Conservation (phyloP, 2,797 vertebrate species). For the Sebastes steindachneri region DNA sequence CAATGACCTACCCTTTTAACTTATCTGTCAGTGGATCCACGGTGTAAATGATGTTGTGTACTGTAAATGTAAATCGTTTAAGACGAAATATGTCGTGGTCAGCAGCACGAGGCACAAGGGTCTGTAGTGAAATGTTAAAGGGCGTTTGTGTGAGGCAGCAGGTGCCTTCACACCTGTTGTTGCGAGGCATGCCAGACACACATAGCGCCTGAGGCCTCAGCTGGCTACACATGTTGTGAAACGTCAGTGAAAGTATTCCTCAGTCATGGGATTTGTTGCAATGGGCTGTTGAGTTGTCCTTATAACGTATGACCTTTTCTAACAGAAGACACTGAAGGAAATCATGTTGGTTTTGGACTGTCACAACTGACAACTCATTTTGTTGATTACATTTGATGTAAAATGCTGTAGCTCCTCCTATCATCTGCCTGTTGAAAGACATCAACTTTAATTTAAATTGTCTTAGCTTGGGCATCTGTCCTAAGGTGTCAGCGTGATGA, state of each 20-base stretch:
- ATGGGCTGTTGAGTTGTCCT: background rate
- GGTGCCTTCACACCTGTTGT: slow-evolving; percentile 58
- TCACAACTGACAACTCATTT: background rate
- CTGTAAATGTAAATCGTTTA: background rate
- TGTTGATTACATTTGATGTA: background rate
- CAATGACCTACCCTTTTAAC: background rate
- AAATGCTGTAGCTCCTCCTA: background rate
- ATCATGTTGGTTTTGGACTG: background rate
- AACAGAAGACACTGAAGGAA: background rate
- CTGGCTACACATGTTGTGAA: slow-evolving; percentile 28
- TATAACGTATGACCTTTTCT: background rate
- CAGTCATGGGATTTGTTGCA: background rate
- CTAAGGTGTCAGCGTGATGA: background rate
- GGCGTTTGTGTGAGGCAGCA: slow-evolving; percentile 29
- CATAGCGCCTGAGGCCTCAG: slow-evolving; percentile 12
- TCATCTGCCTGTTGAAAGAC: background rate
- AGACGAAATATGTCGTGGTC: background rate
- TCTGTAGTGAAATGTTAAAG: slow-evolving; percentile 11
- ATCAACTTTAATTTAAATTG: background rate
- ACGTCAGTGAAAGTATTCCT: slow-evolving; percentile 17
- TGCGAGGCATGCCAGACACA: background rate
- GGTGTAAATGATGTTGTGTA: background rate
- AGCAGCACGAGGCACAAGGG: background rate
- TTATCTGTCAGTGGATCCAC: background rate
- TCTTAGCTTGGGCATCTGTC: background rate